phyloP scores from a whole-genome alignment of 2,113 vertebrate genomes.

The Probosciger aterrimus region DNA sequence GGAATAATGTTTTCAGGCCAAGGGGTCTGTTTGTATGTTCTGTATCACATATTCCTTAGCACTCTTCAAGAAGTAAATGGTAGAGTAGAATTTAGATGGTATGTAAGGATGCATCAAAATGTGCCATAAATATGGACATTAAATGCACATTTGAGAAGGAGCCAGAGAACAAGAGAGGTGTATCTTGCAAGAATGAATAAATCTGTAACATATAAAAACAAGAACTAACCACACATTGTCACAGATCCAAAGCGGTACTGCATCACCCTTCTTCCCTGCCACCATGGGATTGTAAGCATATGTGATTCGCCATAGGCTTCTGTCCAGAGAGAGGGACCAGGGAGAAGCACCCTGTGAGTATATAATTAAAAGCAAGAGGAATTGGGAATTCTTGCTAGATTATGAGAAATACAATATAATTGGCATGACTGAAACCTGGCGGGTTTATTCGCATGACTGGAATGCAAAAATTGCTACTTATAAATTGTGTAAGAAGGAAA shows the following conservation, averaged over 20 bases:
- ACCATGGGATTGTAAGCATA: neutral
- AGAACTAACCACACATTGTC: neutral
- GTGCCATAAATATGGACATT: neutral
- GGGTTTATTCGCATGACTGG: slow-evolving; percentile 20
- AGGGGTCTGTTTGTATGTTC: neutral
- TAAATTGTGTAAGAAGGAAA: slow-evolving; percentile 20
- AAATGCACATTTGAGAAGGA: neutral
- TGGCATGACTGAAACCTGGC: slow-evolving; percentile 43
- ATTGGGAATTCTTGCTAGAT: slow-evolving; percentile 30
- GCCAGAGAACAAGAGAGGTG: neutral
- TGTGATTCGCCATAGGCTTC: neutral
- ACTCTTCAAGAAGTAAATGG: neutral
- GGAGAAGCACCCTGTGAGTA: neutral
- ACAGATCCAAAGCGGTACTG: neutral
- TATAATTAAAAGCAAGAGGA: slow-evolving; percentile 36
- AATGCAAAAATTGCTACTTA: slow-evolving; percentile 38
- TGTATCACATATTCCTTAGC: neutral
- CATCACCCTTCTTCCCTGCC: neutral
- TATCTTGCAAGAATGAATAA: neutral
- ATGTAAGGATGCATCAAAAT: neutral
- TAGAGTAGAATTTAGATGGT: neutral
- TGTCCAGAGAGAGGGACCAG: neutral
- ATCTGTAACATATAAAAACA: neutral
- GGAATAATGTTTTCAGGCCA: neutral
- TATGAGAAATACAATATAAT: slow-evolving; percentile 47